Evolutionary conservation across 1,140 invertebrate genomes (phyloP).

Genomic region (Drosophila kurseongensis): DNA sequence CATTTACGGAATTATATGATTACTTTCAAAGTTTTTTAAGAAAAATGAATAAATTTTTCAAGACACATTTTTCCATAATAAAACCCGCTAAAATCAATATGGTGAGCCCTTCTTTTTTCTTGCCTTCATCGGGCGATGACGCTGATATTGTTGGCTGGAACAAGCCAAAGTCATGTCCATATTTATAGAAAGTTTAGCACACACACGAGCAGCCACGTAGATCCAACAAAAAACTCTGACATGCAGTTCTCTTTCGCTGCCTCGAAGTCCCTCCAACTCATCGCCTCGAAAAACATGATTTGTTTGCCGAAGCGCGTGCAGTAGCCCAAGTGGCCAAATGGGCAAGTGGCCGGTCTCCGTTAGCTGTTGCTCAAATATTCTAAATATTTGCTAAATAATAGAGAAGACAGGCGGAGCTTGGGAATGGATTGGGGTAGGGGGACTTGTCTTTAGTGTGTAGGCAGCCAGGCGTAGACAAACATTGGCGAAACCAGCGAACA

Average conservation of each 20-base stretch:
- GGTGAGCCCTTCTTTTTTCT: neutral
- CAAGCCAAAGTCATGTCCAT: conserved; percentile 56
- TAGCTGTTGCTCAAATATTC: conserved; percentile 76
- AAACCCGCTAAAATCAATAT: neutral
- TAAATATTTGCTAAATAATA: conserved; percentile 84
- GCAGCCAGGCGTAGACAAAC: conserved; percentile 67
- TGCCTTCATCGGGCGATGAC: conserved; percentile 4
- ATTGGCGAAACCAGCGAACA: conserved; percentile 53
- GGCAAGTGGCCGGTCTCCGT: conserved; percentile 43
- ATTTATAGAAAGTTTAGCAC: conserved; percentile 76
- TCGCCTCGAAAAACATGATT: conserved; percentile 59
- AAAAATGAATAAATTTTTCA: neutral
- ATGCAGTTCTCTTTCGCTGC: conserved; percentile 38
- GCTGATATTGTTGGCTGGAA: conserved; percentile 26
- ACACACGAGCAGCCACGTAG: conserved; percentile 30
- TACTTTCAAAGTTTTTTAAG: neutral
- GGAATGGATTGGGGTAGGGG: neutral
- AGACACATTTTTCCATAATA: neutral
- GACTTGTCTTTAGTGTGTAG: conserved; percentile 53
- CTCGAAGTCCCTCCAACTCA: conserved; percentile 9
- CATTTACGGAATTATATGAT: no score
- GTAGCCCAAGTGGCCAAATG: conserved; percentile 76
- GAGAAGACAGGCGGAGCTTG: conserved; percentile 41
- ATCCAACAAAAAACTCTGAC: conserved; percentile 58
- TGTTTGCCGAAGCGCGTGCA: conserved; percentile 75